phyloP scores from a whole-genome alignment of 2,797 vertebrate species.

The Anableps anableps region DNA sequence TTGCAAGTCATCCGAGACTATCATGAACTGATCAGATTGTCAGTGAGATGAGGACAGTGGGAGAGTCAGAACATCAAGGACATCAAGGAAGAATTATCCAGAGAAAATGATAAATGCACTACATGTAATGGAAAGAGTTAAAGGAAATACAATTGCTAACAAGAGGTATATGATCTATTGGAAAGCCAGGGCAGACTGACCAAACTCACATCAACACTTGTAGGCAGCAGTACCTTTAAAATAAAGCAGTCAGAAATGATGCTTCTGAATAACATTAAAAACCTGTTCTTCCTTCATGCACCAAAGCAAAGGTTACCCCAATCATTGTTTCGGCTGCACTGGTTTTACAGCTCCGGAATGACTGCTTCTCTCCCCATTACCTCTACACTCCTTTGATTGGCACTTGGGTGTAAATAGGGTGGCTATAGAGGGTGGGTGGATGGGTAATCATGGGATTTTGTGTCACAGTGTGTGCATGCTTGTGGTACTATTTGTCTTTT shows the following conservation, averaged over 20 bases:
- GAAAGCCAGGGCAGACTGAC: constrained; percentile 30
- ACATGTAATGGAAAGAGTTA: background rate
- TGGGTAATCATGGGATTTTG: constrained; percentile 65
- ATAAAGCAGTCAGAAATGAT: constrained; percentile 48
- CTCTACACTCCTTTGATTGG: constrained; percentile 75
- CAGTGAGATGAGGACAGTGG: constrained; percentile 15
- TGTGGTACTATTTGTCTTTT: constrained; percentile 59
- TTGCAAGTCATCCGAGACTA: constrained; percentile 54
- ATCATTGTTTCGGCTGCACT: constrained; percentile 63
- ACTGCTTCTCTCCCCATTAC: constrained; percentile 77
- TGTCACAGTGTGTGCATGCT: constrained; percentile 54
- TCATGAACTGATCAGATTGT: constrained; percentile 49
- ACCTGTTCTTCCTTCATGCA: constrained; percentile 64
- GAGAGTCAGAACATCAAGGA: constrained; percentile 29
- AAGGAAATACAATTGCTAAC: constrained; percentile 20
- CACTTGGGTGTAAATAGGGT: constrained; percentile 65
- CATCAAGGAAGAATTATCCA: background rate
- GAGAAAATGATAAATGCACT: constrained; percentile 11
- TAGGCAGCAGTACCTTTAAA: constrained; percentile 30
- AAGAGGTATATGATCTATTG: constrained; percentile 31
- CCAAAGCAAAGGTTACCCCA: constrained; percentile 71
- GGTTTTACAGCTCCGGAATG: constrained; percentile 68
- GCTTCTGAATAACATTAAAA: constrained; percentile 63
- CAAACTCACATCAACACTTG: constrained; percentile 34
- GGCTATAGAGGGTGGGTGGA: constrained; percentile 57